Percentiles rank a stretch among this genome's conserved stretches.
Conservation (phyloP, 2,797 vertebrate species). For the Melanotaenia trifasciata region DNA sequence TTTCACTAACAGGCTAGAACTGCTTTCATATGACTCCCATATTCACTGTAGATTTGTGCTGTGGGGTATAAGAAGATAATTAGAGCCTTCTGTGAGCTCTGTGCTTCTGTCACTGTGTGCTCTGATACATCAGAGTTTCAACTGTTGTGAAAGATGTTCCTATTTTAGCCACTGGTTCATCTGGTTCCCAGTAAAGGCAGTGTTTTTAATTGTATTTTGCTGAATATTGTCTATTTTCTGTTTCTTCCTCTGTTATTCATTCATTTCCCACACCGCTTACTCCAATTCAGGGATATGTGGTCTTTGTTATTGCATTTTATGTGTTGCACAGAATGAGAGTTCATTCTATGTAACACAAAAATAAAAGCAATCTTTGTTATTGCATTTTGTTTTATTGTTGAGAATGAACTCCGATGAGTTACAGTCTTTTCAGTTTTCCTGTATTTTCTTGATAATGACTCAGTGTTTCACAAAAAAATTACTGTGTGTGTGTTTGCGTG, state of each 20-base stretch:
- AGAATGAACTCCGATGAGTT: no score
- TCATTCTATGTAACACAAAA: no score
- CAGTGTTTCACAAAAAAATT: no score
- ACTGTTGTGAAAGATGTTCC: neutral
- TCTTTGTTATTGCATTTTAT: no score
- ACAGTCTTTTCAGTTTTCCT: no score
- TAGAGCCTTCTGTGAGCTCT: neutral
- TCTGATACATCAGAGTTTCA: neutral
- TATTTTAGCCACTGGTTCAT: neutral
- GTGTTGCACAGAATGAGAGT: no score
- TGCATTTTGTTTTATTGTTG: no score
- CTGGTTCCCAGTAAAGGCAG: neutral
- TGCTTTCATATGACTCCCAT: constrained; percentile 2
- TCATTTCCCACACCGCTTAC: neutral
- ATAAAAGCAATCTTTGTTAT: neutral
- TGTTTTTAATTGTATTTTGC: neutral
- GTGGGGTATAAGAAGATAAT: constrained; percentile 1
- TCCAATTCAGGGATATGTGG: neutral
- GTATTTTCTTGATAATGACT: no score
- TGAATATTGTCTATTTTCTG: neutral
- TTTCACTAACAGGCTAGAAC: constrained; percentile 5
- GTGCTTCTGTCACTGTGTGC: neutral
- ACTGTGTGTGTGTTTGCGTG: no score
- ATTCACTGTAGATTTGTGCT: constrained; percentile 4
- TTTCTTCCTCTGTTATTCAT: neutral